Percentiles rank a stretch among this genome's conserved stretches.
Evolutionary conservation across 1,140 invertebrate species (phyloP).

Genomic region (Scaptomyza graminum): DNA sequence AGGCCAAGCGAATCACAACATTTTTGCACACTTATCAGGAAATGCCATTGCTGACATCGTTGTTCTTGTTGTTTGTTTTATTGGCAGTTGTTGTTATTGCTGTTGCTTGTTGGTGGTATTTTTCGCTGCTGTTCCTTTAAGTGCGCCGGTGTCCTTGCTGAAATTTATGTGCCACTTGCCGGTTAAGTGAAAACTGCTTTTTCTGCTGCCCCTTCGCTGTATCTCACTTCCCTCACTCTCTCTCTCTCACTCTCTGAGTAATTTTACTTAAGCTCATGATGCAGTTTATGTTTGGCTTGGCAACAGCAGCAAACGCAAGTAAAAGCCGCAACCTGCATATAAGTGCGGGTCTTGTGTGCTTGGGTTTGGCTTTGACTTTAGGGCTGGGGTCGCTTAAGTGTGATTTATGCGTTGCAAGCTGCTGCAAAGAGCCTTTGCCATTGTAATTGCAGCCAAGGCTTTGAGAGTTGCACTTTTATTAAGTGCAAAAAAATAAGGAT

Average conservation of each 20-base stretch:
- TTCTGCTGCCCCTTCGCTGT: conserved; percentile 8
- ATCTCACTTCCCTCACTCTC: conserved; percentile 14
- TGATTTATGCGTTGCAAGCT: conserved; percentile 60
- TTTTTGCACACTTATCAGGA: conserved; percentile 66
- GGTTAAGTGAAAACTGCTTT: conserved; percentile 74
- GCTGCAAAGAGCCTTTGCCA: conserved; percentile 35
- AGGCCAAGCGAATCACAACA: conserved; percentile 43
- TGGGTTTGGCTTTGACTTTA: background rate
- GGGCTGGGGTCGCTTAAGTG: conserved; percentile 57
- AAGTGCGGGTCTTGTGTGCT: conserved; percentile 6
- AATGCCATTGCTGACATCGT: conserved; percentile 36
- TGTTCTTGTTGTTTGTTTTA: conserved; percentile 3
- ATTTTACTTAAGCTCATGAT: conserved; percentile 36
- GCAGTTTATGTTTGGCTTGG: conserved; percentile 41
- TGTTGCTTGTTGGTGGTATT: conserved; percentile 8
- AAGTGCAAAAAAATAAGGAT: background rate
- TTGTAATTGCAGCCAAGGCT: conserved; percentile 39
- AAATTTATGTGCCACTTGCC: conserved; percentile 77
- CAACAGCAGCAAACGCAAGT: conserved; percentile 11
- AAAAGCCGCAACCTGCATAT: conserved; percentile 37
- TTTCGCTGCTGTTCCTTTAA: conserved; percentile 30
- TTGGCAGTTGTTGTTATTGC: conserved; percentile 31
- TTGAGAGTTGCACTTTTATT: conserved; percentile 20
- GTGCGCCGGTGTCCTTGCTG: conserved; percentile 59
- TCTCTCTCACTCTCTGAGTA: conserved; percentile 5